A percentile compares a stretch with the other conserved stretches of the same genome.
These are phyloP conservation scores for Hydractinia echinata DNA, from an alignment of 30 jellyfish, hydroid and myxozoan species.

Conservation along the genomic window DNA sequence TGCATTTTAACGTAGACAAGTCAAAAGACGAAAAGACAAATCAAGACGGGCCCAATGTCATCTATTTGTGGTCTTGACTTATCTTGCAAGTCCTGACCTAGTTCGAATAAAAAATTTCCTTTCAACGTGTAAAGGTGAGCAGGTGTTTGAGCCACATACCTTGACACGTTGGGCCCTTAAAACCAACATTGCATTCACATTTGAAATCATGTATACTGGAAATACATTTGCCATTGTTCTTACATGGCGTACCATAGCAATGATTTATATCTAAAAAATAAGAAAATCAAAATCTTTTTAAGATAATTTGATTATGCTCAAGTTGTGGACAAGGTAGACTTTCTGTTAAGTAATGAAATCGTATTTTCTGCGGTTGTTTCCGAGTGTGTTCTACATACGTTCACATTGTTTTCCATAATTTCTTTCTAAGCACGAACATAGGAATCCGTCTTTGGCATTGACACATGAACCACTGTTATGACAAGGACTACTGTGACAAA, in stretches of 20 bases:
- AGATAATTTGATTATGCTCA: not conserved
- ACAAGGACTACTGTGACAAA: conserved; percentile 80
- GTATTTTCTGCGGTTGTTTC: not conserved
- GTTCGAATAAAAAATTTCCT: no score
- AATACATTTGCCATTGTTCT: conserved; percentile 82
- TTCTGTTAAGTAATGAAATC: not conserved
- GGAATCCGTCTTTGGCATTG: conserved; percentile 50
- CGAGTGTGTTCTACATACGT: conserved; percentile 33
- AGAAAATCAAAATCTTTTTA: not conserved
- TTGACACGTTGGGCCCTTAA: conserved; percentile 76
- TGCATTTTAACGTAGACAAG: no score
- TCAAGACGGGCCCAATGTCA: no score
- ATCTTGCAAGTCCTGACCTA: no score
- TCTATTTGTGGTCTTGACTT: no score
- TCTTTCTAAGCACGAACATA: conserved; percentile 72
- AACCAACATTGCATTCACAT: conserved; percentile 82
- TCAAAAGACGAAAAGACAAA: no score
- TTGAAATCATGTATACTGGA: conserved; percentile 46
- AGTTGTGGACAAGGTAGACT: not conserved
- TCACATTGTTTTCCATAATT: conserved; percentile 74
- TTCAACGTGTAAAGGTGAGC: no score
- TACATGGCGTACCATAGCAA: conserved; percentile 79
- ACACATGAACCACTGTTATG: conserved; percentile 80
- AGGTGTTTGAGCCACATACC: conserved; percentile 29
- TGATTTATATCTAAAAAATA: conserved; percentile 54